Percentiles rank a stretch among this genome's conserved stretches.
phyloP scores from a whole-genome alignment of 2,113 vertebrate genomes.

The Lagenorhynchus albirostris region DNA sequence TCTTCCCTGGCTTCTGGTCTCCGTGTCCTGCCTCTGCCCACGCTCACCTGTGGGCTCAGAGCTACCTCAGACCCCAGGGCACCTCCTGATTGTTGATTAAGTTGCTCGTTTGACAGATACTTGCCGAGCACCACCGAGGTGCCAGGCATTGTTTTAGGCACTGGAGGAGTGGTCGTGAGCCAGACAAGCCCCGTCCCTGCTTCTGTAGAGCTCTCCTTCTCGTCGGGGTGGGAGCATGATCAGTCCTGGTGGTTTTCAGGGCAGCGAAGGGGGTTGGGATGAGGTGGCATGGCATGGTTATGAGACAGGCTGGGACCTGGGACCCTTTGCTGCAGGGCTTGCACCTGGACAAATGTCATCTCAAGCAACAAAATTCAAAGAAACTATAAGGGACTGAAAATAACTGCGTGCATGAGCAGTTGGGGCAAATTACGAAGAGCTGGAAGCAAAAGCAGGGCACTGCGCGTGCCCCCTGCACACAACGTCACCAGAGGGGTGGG shows the following conservation, averaged over 20 bases:
- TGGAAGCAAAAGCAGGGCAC: background rate
- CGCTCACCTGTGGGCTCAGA: background rate
- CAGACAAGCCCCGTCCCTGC: background rate
- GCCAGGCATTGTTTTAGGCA: background rate
- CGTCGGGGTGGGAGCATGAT: accelerated
- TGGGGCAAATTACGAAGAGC: background rate
- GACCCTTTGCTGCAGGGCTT: background rate
- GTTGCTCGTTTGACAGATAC: background rate
- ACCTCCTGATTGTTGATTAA: background rate
- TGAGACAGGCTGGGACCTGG: background rate
- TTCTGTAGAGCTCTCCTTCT: background rate
- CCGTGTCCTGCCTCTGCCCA: background rate
- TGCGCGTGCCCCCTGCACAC: background rate
- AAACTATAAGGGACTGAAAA: background rate
- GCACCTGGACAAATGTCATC: background rate
- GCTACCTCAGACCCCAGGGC: background rate
- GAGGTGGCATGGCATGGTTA: background rate
- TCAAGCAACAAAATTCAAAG: background rate
- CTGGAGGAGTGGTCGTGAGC: background rate
- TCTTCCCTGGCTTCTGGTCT: background rate
- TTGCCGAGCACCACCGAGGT: background rate
- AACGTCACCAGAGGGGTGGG: background rate
- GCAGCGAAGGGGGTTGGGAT: accelerated
- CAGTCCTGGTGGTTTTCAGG: background rate
- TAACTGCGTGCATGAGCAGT: accelerated